Evolutionary conservation across 2,113 vertebrate genomes (phyloP), one percentile per base, ranked within the genome.

Genomic region (Melospiza melodia): DNA sequence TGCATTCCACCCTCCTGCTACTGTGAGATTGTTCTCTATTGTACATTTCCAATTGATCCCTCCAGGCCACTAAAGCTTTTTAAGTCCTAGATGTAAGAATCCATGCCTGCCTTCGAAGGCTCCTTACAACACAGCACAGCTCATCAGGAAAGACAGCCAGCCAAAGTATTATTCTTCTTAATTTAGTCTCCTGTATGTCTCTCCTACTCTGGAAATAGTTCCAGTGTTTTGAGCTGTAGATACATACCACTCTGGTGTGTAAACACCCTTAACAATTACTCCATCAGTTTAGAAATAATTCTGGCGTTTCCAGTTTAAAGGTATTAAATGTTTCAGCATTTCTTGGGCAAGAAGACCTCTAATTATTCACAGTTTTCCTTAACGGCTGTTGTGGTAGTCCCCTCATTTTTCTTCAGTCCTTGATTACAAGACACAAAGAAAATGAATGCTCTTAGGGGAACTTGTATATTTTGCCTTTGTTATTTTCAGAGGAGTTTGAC

Each of bases 61-160:
- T 88, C 43, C 90, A 90, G 74, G 86, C 59, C 82, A 86, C 75
- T 83, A 77, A 80, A 88, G 63, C 43, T 88, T 91, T 96, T 87
- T 10, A 85, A 91, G 55, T 74, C 68, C 65, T 30, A 12, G 44
- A 10, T 51, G 11, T 37, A 84, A 80, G 85, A 54, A 85, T 39
- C 67, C 74, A 90, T 63, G 43, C 48, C 65, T 86, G 28, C 35
- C 22, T 90, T 90, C 0, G 0, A 93, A 89, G 39, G 52, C 72
- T 91, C 30, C 63, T 87, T 59, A 46, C 54, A 72, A 20, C 54
- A 58, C 33, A 73, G n/a, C 41, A 91, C 46, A 93, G 44, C 43
- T 80, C 87, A 80, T 84, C 72, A 77, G 46, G 43, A 90, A 85
- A 78, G 59, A 73, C 41, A 84, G 35, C 4, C 54, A 89, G 46